Evolutionary conservation across 2,888 invertebrate genomes (phyloP).

Genomic region (Tryphoninae sp.): DNA sequence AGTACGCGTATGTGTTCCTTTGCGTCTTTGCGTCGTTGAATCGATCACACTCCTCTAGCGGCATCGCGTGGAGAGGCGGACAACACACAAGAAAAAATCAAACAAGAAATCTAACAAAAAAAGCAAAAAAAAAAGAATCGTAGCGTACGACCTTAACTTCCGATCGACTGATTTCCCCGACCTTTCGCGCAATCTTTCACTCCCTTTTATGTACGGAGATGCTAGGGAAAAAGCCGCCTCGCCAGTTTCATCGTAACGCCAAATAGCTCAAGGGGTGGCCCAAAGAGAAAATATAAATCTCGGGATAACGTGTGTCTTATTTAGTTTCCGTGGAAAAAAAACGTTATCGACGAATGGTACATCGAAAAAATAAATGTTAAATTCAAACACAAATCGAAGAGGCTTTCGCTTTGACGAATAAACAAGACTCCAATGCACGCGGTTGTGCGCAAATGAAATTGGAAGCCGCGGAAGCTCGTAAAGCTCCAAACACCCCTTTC

Average conservation of each 20-base stretch:
- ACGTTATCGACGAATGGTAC: neutral
- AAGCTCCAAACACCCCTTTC: too few species aligned
- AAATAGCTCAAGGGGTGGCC: conserved; percentile 20
- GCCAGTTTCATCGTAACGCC: conserved; percentile 21
- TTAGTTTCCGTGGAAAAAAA: conserved; percentile 27
- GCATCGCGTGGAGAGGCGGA: neutral
- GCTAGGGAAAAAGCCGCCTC: neutral
- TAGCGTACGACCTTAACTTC: conserved; percentile 30
- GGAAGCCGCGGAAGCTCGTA: too few species aligned
- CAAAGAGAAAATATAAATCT: conserved; percentile 12
- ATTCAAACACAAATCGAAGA: too few species aligned
- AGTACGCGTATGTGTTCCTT: conserved; percentile 32
- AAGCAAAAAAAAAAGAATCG: conserved; percentile 23
- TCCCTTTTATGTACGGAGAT: conserved; percentile 12
- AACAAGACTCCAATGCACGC: too few species aligned
- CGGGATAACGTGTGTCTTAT: neutral
- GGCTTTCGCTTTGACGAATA: too few species aligned
- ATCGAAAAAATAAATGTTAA: too few species aligned
- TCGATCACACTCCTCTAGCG: conserved; percentile 50
- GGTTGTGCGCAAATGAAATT: too few species aligned
- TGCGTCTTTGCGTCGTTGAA: conserved; percentile 49
- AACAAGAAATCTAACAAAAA: conserved; percentile 1
- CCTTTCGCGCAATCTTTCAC: conserved; percentile 45
- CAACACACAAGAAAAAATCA: conserved; percentile 14
- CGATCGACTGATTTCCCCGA: conserved; percentile 48